These are phyloP conservation scores for Cryptus viduatorius DNA, from an alignment of 2,888 invertebrate genomes.

Conservation along the genomic window DNA sequence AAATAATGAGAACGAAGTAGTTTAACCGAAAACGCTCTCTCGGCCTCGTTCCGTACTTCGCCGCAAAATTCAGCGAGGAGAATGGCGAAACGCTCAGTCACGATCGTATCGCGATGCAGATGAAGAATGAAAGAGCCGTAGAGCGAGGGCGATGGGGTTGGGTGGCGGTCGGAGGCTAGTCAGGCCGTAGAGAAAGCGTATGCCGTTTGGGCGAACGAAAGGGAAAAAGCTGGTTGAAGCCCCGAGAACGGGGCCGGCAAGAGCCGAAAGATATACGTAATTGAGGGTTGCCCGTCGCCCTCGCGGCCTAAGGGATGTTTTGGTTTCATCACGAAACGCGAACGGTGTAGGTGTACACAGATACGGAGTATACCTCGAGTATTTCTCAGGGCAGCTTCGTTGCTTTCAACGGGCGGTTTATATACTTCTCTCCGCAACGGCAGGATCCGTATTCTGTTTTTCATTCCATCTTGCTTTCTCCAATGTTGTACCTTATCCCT, in stretches of 20 bases:
- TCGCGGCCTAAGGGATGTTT: slow-evolving; percentile 81
- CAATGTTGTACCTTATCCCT: slow-evolving; percentile 49
- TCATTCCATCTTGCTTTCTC: slow-evolving; percentile 49
- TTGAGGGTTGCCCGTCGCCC: slow-evolving; percentile 78
- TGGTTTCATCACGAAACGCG: slow-evolving; percentile 81
- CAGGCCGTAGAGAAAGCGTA: slow-evolving; percentile 46
- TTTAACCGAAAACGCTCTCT: background rate
- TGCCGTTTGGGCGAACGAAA: slow-evolving; percentile 52
- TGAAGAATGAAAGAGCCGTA: slow-evolving; percentile 22
- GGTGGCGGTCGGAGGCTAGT: slow-evolving; percentile 26
- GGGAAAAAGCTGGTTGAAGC: slow-evolving; percentile 57
- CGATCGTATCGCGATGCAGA: slow-evolving; percentile 31
- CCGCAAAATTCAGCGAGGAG: background rate
- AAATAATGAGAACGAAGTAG: background rate
- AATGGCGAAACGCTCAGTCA: slow-evolving; percentile 29
- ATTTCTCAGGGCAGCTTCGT: background rate
- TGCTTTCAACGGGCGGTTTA: background rate
- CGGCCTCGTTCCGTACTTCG: background rate
- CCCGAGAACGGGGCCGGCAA: slow-evolving; percentile 36
- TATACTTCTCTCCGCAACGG: background rate
- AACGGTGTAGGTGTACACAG: slow-evolving; percentile 20
- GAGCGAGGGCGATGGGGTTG: slow-evolving; percentile 13
- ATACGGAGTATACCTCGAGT: background rate
- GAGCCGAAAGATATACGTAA: slow-evolving; percentile 73
- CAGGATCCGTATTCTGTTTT: slow-evolving; percentile 29